Evolutionary conservation across 1,140 invertebrate genomes (phyloP), one percentile per base, ranked within the genome.

Genomic region (Trinorchestia longiramus): DNA sequence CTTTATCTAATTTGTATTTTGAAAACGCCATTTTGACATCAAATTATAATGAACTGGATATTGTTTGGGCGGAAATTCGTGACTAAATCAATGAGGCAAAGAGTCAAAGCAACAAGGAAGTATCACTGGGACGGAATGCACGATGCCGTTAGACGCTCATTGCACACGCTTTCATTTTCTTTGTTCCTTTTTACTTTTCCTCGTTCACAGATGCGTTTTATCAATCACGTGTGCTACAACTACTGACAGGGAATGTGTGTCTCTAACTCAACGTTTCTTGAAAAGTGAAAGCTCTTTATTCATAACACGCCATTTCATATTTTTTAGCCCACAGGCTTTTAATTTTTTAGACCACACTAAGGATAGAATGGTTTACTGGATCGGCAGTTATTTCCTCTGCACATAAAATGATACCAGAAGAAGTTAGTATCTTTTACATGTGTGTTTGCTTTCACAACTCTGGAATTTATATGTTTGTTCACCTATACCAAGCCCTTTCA

Each of bases 141-240:
- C 40, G 94, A 43, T 47, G 42, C 94, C 45, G 45, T 47, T 44
- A 11, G 45, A 43, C 1, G 92, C 41, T 53, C 94, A n/a, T 42
- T 95, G n/a, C 94, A 41, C 43, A 8, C 94, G 94, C 94, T 43
- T 95, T 95, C 57, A 62, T 95, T 95, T 95, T 43, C 42, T 42
- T n/a, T 40, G 36, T 41, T 41, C n/a, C 43, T 47, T 43, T 95
- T n/a, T 62, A 42, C 94, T 43, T 62, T 41, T 95, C 57, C 94
- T 95, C 45, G 43, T 43, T 43, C 57, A 19, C 57, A n/a, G 40
- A 41, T 62, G 45, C 19, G n/a, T 95, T 43, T 95, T 43, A 17
- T 28, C 15, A 77, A 77, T 77, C 11, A 11, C 15, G 28, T 53
- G 6, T 53, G 28, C 62, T 23, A 77, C 11, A 77, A 19, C 36